Conservation (phyloP, 2,113 vertebrate genomes). For the Peromyscus maniculatus region DNA sequence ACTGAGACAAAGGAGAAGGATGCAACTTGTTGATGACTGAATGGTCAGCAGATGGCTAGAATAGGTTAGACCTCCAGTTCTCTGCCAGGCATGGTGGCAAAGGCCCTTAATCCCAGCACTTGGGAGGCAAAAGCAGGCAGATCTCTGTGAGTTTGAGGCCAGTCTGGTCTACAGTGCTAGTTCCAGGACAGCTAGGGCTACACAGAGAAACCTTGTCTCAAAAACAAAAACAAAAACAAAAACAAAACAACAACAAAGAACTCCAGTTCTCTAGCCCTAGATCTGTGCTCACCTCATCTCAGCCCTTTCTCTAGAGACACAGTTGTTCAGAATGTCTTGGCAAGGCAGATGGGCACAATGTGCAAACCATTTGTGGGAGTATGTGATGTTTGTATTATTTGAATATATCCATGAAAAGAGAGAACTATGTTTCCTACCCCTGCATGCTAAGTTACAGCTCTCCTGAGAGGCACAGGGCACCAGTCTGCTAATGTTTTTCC, state of each 20-base stretch:
- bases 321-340: background rate
- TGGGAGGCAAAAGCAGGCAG: no score
- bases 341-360: background rate
- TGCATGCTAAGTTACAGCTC: conserved; percentile 32
- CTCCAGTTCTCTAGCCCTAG: background rate
- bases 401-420: background rate
- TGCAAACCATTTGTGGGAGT: background rate
- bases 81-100: background rate
- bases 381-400: background rate
- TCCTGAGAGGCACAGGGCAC: background rate
- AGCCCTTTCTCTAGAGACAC: background rate
- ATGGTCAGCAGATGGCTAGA: background rate
- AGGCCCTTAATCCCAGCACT: no score
- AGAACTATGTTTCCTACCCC: background rate
- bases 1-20: conserved; percentile 9
- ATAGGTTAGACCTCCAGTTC: background rate
- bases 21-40: background rate
- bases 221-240: background rate
- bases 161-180: background rate
- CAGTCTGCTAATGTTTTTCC: background rate
- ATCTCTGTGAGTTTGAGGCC: no score
- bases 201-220: background rate
- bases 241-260: background rate
- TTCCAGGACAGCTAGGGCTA: background rate
- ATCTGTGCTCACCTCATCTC: background rate